These are phyloP conservation scores for Xiphophorus birchmanni DNA, from an alignment of 2,797 vertebrate species.

Conservation along the genomic window DNA sequence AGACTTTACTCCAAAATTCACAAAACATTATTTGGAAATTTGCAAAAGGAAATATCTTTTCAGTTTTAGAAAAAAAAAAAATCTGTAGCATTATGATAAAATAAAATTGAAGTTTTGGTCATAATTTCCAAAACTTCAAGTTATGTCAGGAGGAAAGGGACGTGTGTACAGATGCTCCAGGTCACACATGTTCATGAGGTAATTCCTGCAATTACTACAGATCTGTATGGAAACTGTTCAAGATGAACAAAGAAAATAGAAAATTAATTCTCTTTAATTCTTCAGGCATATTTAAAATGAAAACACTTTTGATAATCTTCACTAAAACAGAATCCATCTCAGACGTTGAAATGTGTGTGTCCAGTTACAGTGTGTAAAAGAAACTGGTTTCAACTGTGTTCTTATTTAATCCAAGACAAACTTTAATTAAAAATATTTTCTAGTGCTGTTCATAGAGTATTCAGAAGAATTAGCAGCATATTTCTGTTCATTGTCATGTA, in stretches of 20 bases:
- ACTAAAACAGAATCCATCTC: no score
- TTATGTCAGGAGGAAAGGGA: neutral
- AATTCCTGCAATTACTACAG: neutral
- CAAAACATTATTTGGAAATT: neutral
- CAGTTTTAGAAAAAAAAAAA: neutral
- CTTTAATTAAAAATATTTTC: neutral
- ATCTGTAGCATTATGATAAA: neutral
- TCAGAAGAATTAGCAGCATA: neutral
- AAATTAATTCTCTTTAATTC: neutral
- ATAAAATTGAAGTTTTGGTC: no score
- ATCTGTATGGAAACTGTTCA: neutral
- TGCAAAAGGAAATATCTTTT: neutral
- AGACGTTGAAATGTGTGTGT: no score
- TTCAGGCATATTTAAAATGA: neutral
- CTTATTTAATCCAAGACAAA: neutral
- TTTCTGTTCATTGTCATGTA: neutral
- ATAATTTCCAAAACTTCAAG: no score
- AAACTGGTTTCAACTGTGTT: neutral
- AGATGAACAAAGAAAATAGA: neutral
- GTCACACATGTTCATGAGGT: neutral
- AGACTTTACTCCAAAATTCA: neutral
- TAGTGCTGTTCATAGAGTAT: neutral
- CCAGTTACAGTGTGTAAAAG: neutral
- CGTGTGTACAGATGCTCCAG: neutral
- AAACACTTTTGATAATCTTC: neutral